Conservation (phyloP, 2,888 invertebrate genomes). For the Sinohyriopsis cumingii region DNA sequence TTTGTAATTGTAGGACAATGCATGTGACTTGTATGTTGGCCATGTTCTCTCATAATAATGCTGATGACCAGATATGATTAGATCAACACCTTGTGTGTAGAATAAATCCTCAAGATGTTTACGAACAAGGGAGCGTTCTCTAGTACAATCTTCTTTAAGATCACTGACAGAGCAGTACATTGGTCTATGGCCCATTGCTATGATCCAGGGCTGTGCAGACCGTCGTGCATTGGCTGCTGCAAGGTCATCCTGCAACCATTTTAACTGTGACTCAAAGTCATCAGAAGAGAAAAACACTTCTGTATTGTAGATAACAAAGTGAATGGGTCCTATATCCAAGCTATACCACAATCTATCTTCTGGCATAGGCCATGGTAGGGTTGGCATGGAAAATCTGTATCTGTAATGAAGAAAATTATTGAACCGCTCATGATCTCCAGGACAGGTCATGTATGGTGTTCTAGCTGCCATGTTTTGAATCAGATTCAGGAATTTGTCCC, state of each 20-base stretch:
- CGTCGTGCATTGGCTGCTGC: slow-evolving; percentile 54
- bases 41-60: slow-evolving; percentile 65
- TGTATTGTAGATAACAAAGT: slow-evolving; percentile 59
- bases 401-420: slow-evolving; percentile 52
- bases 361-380: slow-evolving; percentile 62
- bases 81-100: slow-evolving; percentile 60
- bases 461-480: slow-evolving; percentile 63
- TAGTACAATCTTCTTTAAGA: slow-evolving; percentile 49
- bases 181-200: slow-evolving; percentile 69
- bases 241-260: slow-evolving; percentile 60
- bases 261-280: slow-evolving; percentile 75
- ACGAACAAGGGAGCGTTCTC: slow-evolving; percentile 42
- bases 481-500: slow-evolving; percentile 61
- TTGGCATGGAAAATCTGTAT: slow-evolving; percentile 63
- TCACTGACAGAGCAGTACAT: slow-evolving; percentile 70
- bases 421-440: slow-evolving; percentile 61
- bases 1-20: slow-evolving; percentile 51
- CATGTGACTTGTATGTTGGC: slow-evolving; percentile 58
- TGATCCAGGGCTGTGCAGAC: slow-evolving; percentile 64
- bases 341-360: slow-evolving; percentile 68
- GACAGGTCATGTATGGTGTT: slow-evolving; percentile 66
- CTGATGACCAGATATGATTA: slow-evolving; percentile 61
- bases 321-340: slow-evolving; percentile 63
- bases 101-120: slow-evolving; percentile 58
- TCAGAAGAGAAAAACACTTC: slow-evolving; percentile 69